phyloP scores from a whole-genome alignment of 2,113 vertebrate species.

The Bos javanicus region DNA sequence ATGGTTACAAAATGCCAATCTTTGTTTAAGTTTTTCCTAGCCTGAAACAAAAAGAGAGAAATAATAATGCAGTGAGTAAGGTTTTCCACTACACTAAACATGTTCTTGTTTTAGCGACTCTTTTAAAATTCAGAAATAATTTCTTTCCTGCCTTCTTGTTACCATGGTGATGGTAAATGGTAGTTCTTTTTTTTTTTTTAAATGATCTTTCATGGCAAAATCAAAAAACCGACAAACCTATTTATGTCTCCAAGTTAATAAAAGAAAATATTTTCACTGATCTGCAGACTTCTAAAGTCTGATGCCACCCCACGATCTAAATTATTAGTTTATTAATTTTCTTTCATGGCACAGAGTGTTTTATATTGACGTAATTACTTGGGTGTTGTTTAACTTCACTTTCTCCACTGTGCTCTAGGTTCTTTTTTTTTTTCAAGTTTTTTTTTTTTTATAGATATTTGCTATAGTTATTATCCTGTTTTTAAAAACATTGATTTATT shows the following conservation, averaged over 20 bases:
- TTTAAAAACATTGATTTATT: not conserved
- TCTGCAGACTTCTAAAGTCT: not conserved
- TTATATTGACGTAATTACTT: not conserved
- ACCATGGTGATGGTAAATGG: not conserved
- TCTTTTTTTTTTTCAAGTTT: not conserved
- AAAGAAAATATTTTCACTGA: constrained; percentile 1
- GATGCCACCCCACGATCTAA: not conserved
- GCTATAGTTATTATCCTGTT: not conserved
- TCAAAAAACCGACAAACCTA: not conserved
- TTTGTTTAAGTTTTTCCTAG: not conserved
- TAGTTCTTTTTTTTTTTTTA: constrained; percentile 5
- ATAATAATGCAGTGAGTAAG: not conserved
- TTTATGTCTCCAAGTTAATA: not conserved
- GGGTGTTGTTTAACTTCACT: not conserved
- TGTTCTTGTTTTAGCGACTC: not conserved
- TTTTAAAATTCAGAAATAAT: constrained; percentile 20
- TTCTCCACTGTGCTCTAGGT: not conserved
- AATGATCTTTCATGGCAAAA: not conserved
- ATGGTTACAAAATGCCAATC: not conserved
- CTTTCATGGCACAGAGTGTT: not conserved
- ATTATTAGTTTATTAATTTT: not conserved
- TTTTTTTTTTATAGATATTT: not conserved
- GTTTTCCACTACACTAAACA: not conserved
- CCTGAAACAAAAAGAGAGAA: not conserved
- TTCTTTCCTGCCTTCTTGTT: not conserved